Evolutionary conservation across 1,140 invertebrate species (phyloP).

Genomic region (Bombus breviceps): DNA sequence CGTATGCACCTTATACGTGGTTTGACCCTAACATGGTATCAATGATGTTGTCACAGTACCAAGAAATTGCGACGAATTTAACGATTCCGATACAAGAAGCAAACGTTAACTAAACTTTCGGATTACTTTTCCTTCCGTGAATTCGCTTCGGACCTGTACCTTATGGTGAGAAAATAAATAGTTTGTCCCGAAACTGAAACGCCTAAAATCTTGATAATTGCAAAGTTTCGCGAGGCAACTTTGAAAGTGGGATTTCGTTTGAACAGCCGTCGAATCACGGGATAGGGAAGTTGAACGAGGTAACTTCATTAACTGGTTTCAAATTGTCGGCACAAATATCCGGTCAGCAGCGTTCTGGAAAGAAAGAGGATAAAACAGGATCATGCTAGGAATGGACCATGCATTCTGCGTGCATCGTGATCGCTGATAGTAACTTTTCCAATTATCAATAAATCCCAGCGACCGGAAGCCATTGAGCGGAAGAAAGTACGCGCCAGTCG

Average conservation of each 20-base stretch:
- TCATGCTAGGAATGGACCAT: conserved; percentile 12
- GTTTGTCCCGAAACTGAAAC: conserved; percentile 17
- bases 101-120: neutral
- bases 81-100: neutral
- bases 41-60: too few relatives aligned
- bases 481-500: conserved; percentile 21
- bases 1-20: too few relatives aligned
- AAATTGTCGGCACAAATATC: conserved; percentile 15
- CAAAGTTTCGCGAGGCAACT: conserved; percentile 22
- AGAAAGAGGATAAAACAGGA: neutral
- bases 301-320: conserved; percentile 45
- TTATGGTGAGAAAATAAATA: conserved; percentile 1
- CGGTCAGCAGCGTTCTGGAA: neutral
- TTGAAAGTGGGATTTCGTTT: conserved; percentile 8
- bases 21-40: too few relatives aligned
- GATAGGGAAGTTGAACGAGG: neutral
- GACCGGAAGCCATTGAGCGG: conserved; percentile 23
- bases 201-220: conserved; percentile 50
- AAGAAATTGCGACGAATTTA: too few relatives aligned
- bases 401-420: conserved; percentile 44
- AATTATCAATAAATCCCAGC: conserved; percentile 55
- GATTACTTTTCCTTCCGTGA: neutral
- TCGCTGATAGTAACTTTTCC: conserved; percentile 56
- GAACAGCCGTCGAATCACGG: neutral
- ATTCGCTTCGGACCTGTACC: neutral